These are phyloP conservation scores for Lepisosteus osseus DNA, from an alignment of 2,113 vertebrate species.

Conservation along the genomic window DNA sequence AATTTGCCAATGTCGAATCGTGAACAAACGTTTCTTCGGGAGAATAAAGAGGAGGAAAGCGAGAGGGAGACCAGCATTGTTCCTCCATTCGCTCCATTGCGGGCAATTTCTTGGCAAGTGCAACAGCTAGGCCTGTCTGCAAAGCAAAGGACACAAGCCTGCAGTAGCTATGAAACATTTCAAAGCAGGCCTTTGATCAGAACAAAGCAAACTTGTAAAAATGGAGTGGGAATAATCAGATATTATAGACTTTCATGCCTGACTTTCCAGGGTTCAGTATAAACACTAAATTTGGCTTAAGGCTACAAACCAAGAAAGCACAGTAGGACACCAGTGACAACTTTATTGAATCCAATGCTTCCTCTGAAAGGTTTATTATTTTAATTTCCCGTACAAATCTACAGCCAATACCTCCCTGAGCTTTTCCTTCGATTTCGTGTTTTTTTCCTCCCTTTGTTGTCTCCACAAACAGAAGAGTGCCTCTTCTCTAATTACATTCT, in stretches of 20 bases:
- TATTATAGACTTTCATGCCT: constrained; percentile 61
- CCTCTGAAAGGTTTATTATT: constrained; percentile 59
- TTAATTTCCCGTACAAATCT: constrained; percentile 62
- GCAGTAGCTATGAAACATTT: constrained; percentile 55
- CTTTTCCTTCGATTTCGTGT: constrained; percentile 67
- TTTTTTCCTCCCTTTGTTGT: constrained; percentile 25
- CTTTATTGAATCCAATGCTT: constrained; percentile 53
- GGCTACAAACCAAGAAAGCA: constrained; percentile 56
- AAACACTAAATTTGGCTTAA: constrained; percentile 65
- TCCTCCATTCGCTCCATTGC: constrained; percentile 32
- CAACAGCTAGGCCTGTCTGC: constrained; percentile 44
- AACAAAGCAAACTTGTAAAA: constrained; percentile 67
- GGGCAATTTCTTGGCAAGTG: constrained; percentile 51
- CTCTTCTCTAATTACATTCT: constrained; percentile 76
- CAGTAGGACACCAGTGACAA: constrained; percentile 60
- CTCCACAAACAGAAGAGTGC: constrained; percentile 56
- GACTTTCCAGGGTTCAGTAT: constrained; percentile 59
- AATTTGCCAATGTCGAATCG: constrained; percentile 15
- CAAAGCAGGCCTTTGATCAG: constrained; percentile 61
- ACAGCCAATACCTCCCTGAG: constrained; percentile 53
- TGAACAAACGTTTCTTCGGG: constrained; percentile 29
- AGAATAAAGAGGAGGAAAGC: constrained; percentile 8
- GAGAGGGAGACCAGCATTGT: constrained; percentile 36
- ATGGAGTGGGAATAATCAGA: constrained; percentile 64
- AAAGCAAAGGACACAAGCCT: constrained; percentile 39